Conservation (phyloP, 2,888 invertebrate genomes). For the Chamaedrilus cognettii region DNA sequence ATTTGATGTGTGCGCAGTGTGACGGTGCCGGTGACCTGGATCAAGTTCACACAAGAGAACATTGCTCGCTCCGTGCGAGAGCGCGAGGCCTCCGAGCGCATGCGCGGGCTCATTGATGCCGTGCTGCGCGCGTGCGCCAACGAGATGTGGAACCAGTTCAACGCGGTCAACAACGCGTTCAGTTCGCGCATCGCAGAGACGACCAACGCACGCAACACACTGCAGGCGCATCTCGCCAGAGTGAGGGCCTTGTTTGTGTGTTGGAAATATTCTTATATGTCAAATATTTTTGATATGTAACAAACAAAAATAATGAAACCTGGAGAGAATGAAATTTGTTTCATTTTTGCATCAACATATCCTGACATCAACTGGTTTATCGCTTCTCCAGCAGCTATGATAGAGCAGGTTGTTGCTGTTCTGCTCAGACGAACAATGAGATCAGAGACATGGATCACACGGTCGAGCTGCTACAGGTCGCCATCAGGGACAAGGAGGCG, state of each 20-base stretch:
- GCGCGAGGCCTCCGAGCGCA: constrained; percentile 55
- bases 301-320: too few relatives aligned
- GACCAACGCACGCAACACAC: constrained; percentile 57
- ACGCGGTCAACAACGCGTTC: constrained; percentile 58
- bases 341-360: too few relatives aligned
- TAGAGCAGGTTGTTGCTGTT: too few relatives aligned
- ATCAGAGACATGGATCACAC: constrained; percentile 91
- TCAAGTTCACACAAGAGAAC: constrained; percentile 59
- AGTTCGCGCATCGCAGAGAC: constrained; percentile 56
- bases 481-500: constrained; percentile 78
- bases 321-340: too few relatives aligned
- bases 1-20: constrained; percentile 62
- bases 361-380: background rate
- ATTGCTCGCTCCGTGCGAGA: constrained; percentile 58
- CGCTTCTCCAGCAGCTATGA: too few relatives aligned
- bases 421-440: constrained; percentile 62
- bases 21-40: constrained; percentile 66
- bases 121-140: constrained; percentile 55
- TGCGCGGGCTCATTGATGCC: constrained; percentile 57
- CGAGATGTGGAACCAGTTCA: constrained; percentile 60
- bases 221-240: constrained; percentile 58
- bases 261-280: background rate
- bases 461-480: constrained; percentile 82
- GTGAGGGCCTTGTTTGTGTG: constrained; percentile 33
- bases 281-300: too few relatives aligned